Percentiles rank a stretch among this genome's conserved stretches.
These are phyloP conservation scores for Masticophis lateralis DNA, from an alignment of 2,797 vertebrate genomes.

Conservation along the genomic window DNA sequence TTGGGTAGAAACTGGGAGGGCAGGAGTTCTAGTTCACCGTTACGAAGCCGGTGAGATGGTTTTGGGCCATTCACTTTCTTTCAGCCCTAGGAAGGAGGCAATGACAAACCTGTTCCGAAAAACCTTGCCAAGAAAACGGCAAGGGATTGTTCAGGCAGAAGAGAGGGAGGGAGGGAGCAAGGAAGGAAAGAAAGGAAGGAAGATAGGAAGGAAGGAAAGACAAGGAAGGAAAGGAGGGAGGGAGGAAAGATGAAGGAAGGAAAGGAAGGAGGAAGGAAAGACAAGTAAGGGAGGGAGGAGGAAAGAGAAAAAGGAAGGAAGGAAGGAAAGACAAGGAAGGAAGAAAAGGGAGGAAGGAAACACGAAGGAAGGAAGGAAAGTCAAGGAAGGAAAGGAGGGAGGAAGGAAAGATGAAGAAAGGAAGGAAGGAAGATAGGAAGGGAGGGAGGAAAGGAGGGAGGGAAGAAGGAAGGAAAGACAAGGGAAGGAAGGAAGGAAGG, in stretches of 20 bases:
- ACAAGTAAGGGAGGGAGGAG: no score
- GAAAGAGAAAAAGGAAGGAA: no score
- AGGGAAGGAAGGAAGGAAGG: no score
- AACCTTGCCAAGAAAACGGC: neutral
- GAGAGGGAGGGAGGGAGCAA: neutral
- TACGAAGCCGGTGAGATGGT: neutral
- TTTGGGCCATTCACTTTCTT: neutral
- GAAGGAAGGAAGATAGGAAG: no score
- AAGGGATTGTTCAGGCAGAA: neutral
- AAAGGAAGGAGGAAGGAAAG: no score
- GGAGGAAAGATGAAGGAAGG: no score
- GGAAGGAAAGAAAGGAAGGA: no score
- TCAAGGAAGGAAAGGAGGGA: neutral
- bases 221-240: no score
- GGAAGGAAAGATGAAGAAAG: no score
- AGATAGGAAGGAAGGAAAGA: no score
- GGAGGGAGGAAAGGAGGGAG: accelerated
- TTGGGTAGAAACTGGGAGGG: neutral
- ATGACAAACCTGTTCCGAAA: neutral
- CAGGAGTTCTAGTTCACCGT: neutral
- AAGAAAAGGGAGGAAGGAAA: neutral
- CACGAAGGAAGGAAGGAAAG: no score
- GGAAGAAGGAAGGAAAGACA: neutral
- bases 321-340: no score
- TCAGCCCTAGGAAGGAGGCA: neutral